A percentile compares a stretch with the other conserved stretches of the same genome.
These are phyloP conservation scores for Amphilophus citrinellus DNA, from an alignment of 2,113 vertebrate species.

Conservation along the genomic window DNA sequence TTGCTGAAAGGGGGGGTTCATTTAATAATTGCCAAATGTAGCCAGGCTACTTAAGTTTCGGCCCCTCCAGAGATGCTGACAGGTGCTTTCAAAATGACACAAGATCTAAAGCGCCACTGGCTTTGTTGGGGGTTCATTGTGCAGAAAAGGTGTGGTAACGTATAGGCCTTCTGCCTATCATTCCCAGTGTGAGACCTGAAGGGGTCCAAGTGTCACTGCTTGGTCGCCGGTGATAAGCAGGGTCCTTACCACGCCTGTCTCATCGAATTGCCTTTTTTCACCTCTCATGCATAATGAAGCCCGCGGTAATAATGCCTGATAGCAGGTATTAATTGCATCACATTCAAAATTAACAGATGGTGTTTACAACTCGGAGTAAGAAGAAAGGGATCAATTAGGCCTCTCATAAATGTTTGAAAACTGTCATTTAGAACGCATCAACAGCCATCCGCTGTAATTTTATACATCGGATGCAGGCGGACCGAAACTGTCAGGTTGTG, in stretches of 20 bases:
- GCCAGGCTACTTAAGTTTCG: conserved; percentile 22
- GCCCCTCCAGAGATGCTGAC: conserved; percentile 3
- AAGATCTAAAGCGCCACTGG: conserved; percentile 12
- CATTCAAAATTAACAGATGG: conserved; percentile 54
- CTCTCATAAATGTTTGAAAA: conserved; percentile 55
- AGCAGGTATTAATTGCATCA: conserved; percentile 48
- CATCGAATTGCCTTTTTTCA: conserved; percentile 22
- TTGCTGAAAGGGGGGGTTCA: neutral
- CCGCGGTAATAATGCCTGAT: conserved; percentile 35
- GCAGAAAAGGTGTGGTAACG: conserved; percentile 40
- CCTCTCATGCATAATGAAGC: conserved; percentile 71
- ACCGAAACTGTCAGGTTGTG: neutral
- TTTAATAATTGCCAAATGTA: conserved; percentile 16
- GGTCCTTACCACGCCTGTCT: conserved; percentile 30
- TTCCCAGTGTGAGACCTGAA: conserved; percentile 43
- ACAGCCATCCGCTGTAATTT: neutral
- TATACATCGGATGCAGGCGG: neutral
- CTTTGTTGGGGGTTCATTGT: conserved; percentile 21
- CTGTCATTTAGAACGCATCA: neutral
- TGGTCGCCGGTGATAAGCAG: conserved; percentile 22
- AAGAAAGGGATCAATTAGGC: conserved; percentile 57
- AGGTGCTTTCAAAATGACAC: conserved; percentile 30
- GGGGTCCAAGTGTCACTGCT: conserved; percentile 49
- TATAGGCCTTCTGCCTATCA: conserved; percentile 33
- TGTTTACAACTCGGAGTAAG: conserved; percentile 14